Evolutionary conservation across 2,888 invertebrate species (phyloP).

Genomic region (Galeruca laticollis): DNA sequence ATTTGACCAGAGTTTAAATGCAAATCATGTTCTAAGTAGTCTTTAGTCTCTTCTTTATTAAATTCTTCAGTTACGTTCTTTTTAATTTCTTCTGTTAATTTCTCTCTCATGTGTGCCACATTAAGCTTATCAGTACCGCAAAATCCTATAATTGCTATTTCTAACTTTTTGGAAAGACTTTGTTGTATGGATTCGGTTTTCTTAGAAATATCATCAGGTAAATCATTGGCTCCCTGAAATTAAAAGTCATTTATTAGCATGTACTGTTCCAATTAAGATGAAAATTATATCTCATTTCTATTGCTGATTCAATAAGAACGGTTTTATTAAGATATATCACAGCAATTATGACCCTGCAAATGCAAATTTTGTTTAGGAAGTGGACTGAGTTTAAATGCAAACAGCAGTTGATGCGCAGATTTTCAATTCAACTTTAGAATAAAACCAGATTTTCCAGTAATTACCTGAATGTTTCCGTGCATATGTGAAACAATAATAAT

Average conservation of each 20-base stretch:
- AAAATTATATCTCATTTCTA: too few relatives aligned
- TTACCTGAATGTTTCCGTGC: too few relatives aligned
- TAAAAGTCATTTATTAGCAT: not conserved
- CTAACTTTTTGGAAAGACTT: conserved; percentile 25
- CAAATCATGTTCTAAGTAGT: conserved; percentile 25
- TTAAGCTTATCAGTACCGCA: conserved; percentile 28
- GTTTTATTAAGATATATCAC: too few relatives aligned
- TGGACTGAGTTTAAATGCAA: too few relatives aligned
- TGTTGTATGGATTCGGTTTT: conserved; percentile 26
- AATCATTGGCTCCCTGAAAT: conserved; percentile 10
- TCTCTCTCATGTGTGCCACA: conserved; percentile 14
- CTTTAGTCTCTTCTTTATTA: not conserved
- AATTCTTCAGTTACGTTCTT: conserved; percentile 27
- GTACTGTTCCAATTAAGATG: too few relatives aligned
- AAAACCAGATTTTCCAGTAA: too few relatives aligned
- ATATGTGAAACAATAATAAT: too few relatives aligned
- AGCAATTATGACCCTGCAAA: too few relatives aligned
- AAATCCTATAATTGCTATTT: conserved; percentile 29
- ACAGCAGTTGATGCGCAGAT: too few relatives aligned
- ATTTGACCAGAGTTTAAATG: conserved; percentile 25
- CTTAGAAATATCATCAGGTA: conserved; percentile 20
- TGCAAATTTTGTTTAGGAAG: too few relatives aligned
- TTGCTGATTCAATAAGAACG: too few relatives aligned
- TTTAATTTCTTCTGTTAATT: conserved; percentile 25
- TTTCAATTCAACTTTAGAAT: too few relatives aligned